Base-by-base conservation (phyloP, 2,113 vertebrate species). In the Pionites leucogaster region DNA sequence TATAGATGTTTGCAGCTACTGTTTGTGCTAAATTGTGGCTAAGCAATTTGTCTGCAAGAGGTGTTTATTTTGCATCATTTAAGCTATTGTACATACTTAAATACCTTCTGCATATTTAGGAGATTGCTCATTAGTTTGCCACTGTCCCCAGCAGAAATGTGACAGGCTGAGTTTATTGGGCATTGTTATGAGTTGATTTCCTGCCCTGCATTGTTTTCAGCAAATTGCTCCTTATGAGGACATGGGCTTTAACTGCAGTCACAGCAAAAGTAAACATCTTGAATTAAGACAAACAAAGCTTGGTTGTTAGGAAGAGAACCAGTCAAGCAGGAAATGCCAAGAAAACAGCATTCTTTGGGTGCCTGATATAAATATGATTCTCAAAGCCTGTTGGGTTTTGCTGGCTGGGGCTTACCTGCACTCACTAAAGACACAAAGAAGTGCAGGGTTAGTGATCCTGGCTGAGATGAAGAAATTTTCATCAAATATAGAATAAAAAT, bases 241-340 rank as follows among this genome's bases (percentile, higher is more conserved):
- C 37, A 46, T n/a, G 52, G 52, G 57, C 29, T 96, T 91, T 96
- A 91, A 72, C 78, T 90, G 71, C 60, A 95, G 94, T 88, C 86
- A 70, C 37, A 68, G 86, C 76, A 91, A 88, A 96, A 94, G 60
- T 95, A 95, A 96, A 96, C 90, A 82, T 24, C 65, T 92, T 47
- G 50, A 96, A 49, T 93, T 72, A 81, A 86, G 81, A 81, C 62
- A 93, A 92, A 90, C 69, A 93, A 95, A 82, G 88, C 83, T 92
- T 14, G 33, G 57, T 94, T 89, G 83, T 94, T 86, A 85, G 84
- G 69, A 92, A 86, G 35, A 89, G 75, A 96, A 95, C 81, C 68
- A 70, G 92, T 95, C 57, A 74, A 62, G 83, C 91, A 94, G 93
- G 96, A 96, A 97, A 91, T 86, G 86, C 78, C 86, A 92, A 96